Evolutionary conservation across 1,140 invertebrate species (phyloP).

Genomic region (Battus philenor): DNA sequence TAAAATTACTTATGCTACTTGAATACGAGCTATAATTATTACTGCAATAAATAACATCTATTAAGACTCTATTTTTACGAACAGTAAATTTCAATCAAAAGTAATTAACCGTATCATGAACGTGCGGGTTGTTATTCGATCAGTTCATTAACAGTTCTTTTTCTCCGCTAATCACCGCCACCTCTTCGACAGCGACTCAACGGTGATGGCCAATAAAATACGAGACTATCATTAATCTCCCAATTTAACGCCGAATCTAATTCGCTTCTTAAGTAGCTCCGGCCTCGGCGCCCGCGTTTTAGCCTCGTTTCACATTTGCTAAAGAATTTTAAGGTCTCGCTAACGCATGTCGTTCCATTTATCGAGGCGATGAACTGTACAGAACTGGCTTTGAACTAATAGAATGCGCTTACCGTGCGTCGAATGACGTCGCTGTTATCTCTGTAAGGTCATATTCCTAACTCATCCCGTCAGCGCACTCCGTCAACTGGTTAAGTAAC

Average conservation of each 20-base stretch:
- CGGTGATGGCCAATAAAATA: conserved; percentile 11
- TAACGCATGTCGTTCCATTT: conserved; percentile 35
- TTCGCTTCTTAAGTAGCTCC: conserved; percentile 10
- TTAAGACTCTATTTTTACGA: no score
- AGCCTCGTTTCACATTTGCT: conserved; percentile 11
- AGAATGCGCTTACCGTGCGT: conserved; percentile 60
- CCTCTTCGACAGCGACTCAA: neutral
- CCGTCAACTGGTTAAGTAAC: no score
- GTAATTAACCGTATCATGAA: no score
- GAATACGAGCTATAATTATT: no score
- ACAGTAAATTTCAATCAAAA: no score
- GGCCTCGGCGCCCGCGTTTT: conserved; percentile 1
- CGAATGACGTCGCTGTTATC: conserved; percentile 32
- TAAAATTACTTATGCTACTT: no score
- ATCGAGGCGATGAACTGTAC: conserved; percentile 58
- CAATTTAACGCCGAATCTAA: conserved; percentile 14
- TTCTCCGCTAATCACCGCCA: conserved; percentile 6
- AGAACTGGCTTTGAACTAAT: conserved; percentile 64
- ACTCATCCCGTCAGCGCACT: conserved; percentile 2
- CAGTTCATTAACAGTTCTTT: no score
- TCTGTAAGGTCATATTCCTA: conserved; percentile 41
- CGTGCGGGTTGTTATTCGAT: no score
- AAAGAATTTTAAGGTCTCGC: conserved; percentile 14
- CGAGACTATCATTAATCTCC: conserved; percentile 15
- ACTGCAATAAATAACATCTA: no score